Base-by-base conservation (phyloP, 92 coral and sea anemone species). In the Phymanthus crucifer region DNA sequence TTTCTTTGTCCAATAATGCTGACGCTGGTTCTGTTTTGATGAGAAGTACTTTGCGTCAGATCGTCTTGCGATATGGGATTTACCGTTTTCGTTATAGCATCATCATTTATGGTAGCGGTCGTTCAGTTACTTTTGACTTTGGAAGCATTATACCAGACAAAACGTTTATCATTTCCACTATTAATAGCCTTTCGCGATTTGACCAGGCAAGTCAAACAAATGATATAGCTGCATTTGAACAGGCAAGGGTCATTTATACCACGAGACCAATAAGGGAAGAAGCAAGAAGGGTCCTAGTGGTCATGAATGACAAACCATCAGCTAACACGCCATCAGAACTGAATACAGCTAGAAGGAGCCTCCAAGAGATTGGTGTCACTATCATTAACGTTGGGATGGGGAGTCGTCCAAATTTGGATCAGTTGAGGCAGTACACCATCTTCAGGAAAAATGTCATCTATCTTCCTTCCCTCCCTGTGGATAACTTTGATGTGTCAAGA, bases 361-460 rank as follows among this genome's bases (percentile, higher is more conserved):
- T 80, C 2, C 70, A 72, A 52, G 78, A 80, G 24, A 57, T 70
- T 26, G 77, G 77, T 37, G 84, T 80, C 26, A 80, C 84, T 54
- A 80, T 73, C 33, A 24, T 80, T 50, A 58, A 76, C 23, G 78
- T 54, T 71, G 78, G 71, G 56, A 26, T 72, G 21, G 84, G 84
- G 1, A 37, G 38, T 32, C 0, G 19, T 19, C 71, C 72, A n/a
- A 17, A 56, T 14, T 35, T 58, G 27, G 43, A 72, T 50, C 67
- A 80, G 31, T 37, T 80, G 46, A 18, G 52, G 17, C 71, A 27
- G 13, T 72, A 48, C 58, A 71, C 77, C 6, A 23, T 27, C 37
- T 80, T 71, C 32, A 80, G 40, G 35, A 52, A 72, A 19, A 80
- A 80, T 54, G 78, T 43, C 26, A 80, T 80, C 23, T 70, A 37